These are phyloP conservation scores for Porphyrio hochstetteri DNA, from an alignment of 2,113 vertebrate genomes.

Conservation along the genomic window DNA sequence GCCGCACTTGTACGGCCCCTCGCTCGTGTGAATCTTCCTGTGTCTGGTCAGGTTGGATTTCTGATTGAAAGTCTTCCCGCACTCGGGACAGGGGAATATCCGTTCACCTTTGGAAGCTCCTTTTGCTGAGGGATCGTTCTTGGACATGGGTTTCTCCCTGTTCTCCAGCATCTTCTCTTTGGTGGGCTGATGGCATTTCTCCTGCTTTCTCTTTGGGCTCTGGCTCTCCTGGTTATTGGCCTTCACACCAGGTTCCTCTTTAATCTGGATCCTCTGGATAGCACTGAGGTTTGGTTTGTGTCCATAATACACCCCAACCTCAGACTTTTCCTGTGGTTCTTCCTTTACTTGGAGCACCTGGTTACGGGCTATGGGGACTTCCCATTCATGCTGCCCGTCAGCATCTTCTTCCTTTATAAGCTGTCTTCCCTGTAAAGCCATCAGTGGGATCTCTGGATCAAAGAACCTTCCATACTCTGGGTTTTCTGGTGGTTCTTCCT, in stretches of 20 bases:
- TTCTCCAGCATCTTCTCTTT: not conserved
- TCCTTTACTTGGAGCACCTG: not conserved
- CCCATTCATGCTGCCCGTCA: not conserved
- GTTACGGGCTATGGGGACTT: not conserved
- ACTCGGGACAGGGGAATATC: slow-evolving; percentile 6
- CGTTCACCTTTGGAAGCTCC: not conserved
- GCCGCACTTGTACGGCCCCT: not conserved
- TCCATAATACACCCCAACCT: not conserved
- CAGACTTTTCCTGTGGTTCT: not conserved
- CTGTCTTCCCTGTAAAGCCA: not conserved
- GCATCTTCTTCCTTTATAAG: not conserved
- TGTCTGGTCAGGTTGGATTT: slow-evolving; percentile 46
- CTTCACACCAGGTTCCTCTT: not conserved
- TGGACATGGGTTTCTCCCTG: not conserved
- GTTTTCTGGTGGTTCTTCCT: not conserved
- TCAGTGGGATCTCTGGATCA: not conserved
- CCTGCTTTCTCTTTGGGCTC: not conserved
- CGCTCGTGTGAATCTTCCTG: not conserved
- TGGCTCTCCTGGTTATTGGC: not conserved
- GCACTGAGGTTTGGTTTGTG: not conserved
- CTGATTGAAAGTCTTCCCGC: slow-evolving; percentile 17
- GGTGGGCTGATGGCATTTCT: not conserved
- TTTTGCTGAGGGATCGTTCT: not conserved
- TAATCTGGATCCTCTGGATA: not conserved
- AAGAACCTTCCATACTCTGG: not conserved